Conservation (phyloP, 1,140 invertebrate genomes). For the Dermatophagoides farinae region DNA sequence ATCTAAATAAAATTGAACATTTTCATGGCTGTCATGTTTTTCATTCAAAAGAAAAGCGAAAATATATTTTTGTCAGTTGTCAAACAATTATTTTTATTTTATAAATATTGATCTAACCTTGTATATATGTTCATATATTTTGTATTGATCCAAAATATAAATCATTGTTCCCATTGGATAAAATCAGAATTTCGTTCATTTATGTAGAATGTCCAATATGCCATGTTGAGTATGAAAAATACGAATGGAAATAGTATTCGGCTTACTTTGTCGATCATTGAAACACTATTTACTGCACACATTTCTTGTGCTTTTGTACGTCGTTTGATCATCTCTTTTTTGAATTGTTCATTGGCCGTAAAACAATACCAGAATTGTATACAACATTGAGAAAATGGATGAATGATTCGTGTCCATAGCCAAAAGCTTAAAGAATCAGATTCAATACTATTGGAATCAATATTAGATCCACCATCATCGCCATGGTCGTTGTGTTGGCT, state of each 20-base stretch:
- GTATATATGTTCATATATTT: no score
- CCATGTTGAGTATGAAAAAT: constrained; percentile 58
- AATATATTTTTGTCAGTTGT: no score
- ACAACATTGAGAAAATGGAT: constrained; percentile 6
- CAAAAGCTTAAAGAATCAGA: constrained; percentile 57
- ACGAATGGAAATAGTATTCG: constrained; percentile 64
- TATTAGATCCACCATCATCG: constrained; percentile 46
- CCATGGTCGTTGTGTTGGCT: constrained; percentile 16
- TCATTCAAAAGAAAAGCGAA: no score
- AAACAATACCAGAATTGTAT: constrained; percentile 30
- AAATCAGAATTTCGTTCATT: constrained; percentile 17
- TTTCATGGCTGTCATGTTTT: no score
- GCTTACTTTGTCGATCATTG: constrained; percentile 60
- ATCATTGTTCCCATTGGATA: neutral
- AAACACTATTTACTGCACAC: constrained; percentile 52
- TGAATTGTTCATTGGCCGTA: constrained; percentile 42
- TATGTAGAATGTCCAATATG: constrained; percentile 60
- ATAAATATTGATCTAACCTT: no score
- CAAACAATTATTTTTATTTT: no score
- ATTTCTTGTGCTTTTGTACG: constrained; percentile 21
- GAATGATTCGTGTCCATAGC: constrained; percentile 33
- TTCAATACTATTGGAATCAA: constrained; percentile 41
- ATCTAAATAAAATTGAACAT: no score
- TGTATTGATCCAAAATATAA: no score
- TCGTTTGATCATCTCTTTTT: constrained; percentile 19